Percentiles rank a stretch among this genome's conserved stretches.
These are phyloP conservation scores for Drosophila rufa DNA, from an alignment of 1,140 invertebrate genomes.

Conservation along the genomic window DNA sequence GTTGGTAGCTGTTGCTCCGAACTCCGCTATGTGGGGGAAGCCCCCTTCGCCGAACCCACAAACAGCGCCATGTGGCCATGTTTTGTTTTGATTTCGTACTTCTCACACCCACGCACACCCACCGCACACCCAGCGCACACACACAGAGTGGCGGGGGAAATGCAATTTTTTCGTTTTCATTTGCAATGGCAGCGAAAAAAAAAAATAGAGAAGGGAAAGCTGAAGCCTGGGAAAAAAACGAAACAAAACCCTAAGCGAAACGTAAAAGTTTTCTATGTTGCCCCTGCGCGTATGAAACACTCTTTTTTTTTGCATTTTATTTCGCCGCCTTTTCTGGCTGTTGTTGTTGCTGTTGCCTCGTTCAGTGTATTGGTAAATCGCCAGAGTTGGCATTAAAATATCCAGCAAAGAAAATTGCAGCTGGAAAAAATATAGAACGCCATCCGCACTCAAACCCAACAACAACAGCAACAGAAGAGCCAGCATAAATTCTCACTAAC, in stretches of 20 bases:
- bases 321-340: slow-evolving; percentile 40
- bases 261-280: slow-evolving; percentile 62
- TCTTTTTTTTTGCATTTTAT: slow-evolving; percentile 51
- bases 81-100: slow-evolving; percentile 76
- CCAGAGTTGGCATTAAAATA: slow-evolving; percentile 39
- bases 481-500: slow-evolving; percentile 61
- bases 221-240: slow-evolving; percentile 19
- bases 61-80: slow-evolving; percentile 62
- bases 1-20: slow-evolving; percentile 63
- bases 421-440: slow-evolving; percentile 54
- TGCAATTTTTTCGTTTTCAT: slow-evolving; percentile 83
- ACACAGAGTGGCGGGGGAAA: slow-evolving; percentile 33
- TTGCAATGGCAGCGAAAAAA: slow-evolving; percentile 40
- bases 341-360: slow-evolving; percentile 11
- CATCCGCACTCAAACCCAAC: slow-evolving; percentile 26
- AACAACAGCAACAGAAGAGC: slow-evolving; percentile 29
- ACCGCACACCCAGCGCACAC: slow-evolving; percentile 2
- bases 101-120: slow-evolving; percentile 35
- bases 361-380: slow-evolving; percentile 35
- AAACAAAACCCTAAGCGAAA: slow-evolving; percentile 49
- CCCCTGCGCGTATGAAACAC: slow-evolving; percentile 70
- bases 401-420: slow-evolving; percentile 42
- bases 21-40: slow-evolving; percentile 36
- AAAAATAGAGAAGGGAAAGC: slow-evolving; percentile 16
- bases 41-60: slow-evolving; percentile 11